A percentile compares a stretch with the other conserved stretches of the same genome.
Conservation (phyloP, 2,888 invertebrate species). For the Odontomyia ornata region DNA sequence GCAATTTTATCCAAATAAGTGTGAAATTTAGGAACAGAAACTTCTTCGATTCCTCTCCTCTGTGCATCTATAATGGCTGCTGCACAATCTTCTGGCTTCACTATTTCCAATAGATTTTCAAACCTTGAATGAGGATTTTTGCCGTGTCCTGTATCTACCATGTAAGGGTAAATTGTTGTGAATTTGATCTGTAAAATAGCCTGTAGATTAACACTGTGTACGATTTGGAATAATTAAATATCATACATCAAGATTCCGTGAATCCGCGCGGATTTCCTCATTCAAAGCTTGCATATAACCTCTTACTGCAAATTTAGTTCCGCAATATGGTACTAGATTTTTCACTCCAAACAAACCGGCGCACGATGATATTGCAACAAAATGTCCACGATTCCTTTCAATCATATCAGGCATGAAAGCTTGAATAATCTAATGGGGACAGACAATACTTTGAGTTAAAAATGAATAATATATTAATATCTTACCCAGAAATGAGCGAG, state of each 20-base stretch:
- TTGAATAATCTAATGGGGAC: conserved; percentile 65
- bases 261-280: conserved; percentile 74
- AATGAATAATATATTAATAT: neutral
- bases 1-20: conserved; percentile 58
- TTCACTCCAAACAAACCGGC: conserved; percentile 77
- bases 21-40: conserved; percentile 72
- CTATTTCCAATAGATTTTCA: conserved; percentile 71
- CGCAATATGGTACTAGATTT: conserved; percentile 83
- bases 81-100: conserved; percentile 72
- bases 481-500: conserved; percentile 83
- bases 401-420: conserved; percentile 84
- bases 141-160: conserved; percentile 87
- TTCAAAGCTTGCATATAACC: conserved; percentile 83
- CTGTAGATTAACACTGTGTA: neutral
- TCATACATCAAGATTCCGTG: conserved; percentile 58
- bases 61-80: conserved; percentile 74
- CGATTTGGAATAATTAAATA: neutral
- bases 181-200: conserved; percentile 74
- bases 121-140: conserved; percentile 79
- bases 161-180: conserved; percentile 87
- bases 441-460: neutral
- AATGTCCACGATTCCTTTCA: conserved; percentile 76
- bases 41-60: conserved; percentile 69
- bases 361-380: conserved; percentile 81
- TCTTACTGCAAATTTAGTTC: conserved; percentile 83